Evolutionary conservation across 2,797 vertebrate genomes (phyloP).

Genomic region (Rallus crepitans): DNA sequence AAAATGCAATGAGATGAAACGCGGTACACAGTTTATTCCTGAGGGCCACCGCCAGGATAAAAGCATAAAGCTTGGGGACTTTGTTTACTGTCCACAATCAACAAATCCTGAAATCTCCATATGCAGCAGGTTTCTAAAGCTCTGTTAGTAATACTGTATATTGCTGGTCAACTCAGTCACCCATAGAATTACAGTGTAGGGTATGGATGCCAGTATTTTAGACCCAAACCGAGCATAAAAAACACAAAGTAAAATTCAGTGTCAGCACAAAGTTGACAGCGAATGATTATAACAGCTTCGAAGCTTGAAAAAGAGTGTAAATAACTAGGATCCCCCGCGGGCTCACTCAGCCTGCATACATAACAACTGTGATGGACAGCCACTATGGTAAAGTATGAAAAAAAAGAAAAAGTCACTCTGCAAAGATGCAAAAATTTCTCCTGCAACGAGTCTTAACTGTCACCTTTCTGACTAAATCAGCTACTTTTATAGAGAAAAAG

Average conservation of each 20-base stretch:
- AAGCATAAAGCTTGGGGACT: constrained; percentile 73
- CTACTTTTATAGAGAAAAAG: constrained; percentile 72
- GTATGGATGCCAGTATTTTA: constrained; percentile 81
- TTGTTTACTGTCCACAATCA: constrained; percentile 80
- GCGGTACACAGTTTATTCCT: constrained; percentile 48
- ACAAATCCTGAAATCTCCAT: constrained; percentile 79
- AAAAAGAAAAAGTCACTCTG: constrained; percentile 68
- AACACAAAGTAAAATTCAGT: constrained; percentile 86
- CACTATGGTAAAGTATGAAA: constrained; percentile 75
- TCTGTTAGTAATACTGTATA: constrained; percentile 73
- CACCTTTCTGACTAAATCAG: constrained; percentile 84
- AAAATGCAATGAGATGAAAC: constrained; percentile 71
- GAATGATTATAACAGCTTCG: constrained; percentile 90
- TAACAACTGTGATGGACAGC: constrained; percentile 87
- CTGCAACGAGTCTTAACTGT: constrained; percentile 83
- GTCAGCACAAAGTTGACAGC: constrained; percentile 93
- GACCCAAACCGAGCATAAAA: constrained; percentile 85
- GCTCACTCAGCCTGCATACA: constrained; percentile 86
- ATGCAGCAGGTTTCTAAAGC: constrained; percentile 75
- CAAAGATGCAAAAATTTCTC: constrained; percentile 81
- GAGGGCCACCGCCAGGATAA: constrained; percentile 73
- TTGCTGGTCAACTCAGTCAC: constrained; percentile 80
- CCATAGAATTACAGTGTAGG: constrained; percentile 80
- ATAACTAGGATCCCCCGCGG: constrained; percentile 94
- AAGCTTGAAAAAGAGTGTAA: constrained; percentile 93